Evolutionary conservation across 1,140 invertebrate genomes (phyloP).

Genomic region (Sycophila sp.): DNA sequence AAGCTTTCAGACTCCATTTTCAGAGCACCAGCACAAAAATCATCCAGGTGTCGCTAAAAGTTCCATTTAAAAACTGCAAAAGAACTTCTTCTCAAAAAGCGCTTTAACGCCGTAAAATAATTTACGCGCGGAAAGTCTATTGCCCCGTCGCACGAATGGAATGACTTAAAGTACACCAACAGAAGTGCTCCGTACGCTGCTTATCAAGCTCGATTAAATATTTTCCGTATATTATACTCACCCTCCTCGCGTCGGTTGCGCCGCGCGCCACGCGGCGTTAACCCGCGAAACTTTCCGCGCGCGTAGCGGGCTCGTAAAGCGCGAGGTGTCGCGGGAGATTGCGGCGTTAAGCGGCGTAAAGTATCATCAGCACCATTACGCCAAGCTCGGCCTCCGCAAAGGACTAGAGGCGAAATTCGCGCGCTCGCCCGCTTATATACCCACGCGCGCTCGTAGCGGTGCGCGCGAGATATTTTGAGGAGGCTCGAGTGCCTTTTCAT

Average conservation of each 20-base stretch:
- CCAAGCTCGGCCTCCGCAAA: conserved; percentile 36
- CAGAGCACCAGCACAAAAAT: too few species aligned
- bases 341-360: conserved; percentile 45
- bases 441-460: neutral
- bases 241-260: neutral
- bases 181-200: too few species aligned
- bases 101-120: too few species aligned
- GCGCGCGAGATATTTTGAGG: neutral
- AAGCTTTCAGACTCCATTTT: too few species aligned
- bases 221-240: neutral
- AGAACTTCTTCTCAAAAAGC: too few species aligned
- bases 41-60: too few species aligned
- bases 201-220: conserved; percentile 23
- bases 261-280: neutral
- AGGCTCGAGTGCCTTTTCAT: conserved; percentile 21
- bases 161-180: too few species aligned
- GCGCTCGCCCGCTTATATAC: neutral
- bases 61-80: too few species aligned
- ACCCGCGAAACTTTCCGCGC: conserved; percentile 22
- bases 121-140: too few species aligned
- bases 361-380: conserved; percentile 44
- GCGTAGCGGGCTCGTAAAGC: conserved; percentile 27
- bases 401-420: conserved; percentile 3
- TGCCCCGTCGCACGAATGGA: too few species aligned
- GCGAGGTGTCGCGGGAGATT: conserved; percentile 39